Base-by-base conservation (phyloP, 2,888 invertebrate species). In the Pegoplata infirma region DNA sequence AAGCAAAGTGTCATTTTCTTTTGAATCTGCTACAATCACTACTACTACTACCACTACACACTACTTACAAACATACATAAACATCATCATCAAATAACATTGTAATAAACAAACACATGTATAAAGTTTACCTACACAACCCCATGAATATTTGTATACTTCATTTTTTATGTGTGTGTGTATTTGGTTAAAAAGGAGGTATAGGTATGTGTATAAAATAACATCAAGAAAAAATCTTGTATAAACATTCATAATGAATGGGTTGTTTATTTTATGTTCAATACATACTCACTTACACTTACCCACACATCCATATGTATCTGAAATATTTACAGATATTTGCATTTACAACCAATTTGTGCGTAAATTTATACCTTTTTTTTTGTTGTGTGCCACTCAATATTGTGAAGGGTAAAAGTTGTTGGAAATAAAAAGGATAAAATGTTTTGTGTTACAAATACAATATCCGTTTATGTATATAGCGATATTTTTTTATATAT, bases 1-100 rank as follows among this genome's bases (percentile, higher is more conserved):
- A 82, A 81, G 82, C 77, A 81, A n/a, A 78, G 75, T 80, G 56
- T 23, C 58, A 72, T n/a, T 69, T 59, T 21, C 6, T n/a, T 56
- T 46, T 14, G 12, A 40, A 21, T 69, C 63, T 67, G 25, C 61
- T 55, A 63, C 14, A 40, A 46, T 40, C 36, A 46, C 36, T n/a
- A n/a, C 36, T 40, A 40, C 36, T 40, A 40, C n/a, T 40, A 40
- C 36, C 12, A n/a, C 36, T 40, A 40, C 32, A 10, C n/a, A n/a
- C n/a, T n/a, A 3, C 23, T 5, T 23, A 23, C 36, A n/a, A 36
- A 3, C 36, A 36, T 36, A n/a, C 36, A 36, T 36, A 12, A 40
- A 40, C 36, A 40, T 40, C 36, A 40, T 40, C n/a, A 36, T 12
- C n/a, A 40, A 40, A 40, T 40, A 40, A 40, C 32, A 10, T 32